Evolutionary conservation across 2,797 vertebrate species (phyloP).

Genomic region (Craterocephalus amniculus): DNA sequence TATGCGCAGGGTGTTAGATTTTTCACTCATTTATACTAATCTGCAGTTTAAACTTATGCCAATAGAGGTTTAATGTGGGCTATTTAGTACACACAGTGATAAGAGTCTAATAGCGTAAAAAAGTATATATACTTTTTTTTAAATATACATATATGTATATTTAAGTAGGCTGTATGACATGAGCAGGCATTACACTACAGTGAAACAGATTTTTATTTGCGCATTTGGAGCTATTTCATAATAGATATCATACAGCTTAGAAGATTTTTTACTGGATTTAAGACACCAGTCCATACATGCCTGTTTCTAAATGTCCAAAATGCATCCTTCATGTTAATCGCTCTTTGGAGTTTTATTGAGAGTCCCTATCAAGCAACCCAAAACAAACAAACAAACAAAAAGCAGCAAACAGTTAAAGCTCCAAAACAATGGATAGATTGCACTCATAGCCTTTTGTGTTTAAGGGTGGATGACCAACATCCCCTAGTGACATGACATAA

Average conservation of each 20-base stretch:
- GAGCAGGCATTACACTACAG: not conserved
- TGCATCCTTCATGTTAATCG: not conserved
- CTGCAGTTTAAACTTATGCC: not conserved
- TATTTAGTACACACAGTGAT: not conserved
- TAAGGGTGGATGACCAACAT: too few species aligned
- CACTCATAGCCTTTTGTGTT: too few species aligned
- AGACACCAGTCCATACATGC: not conserved
- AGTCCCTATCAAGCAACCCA: not conserved
- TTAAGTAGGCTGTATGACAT: not conserved
- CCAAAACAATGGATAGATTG: too few species aligned
- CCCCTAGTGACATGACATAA: too few species aligned
- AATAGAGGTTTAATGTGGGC: not conserved
- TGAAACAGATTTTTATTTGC: not conserved
- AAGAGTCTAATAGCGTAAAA: not conserved
- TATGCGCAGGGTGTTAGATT: not conserved
- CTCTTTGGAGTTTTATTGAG: not conserved
- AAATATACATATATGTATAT: too few species aligned
- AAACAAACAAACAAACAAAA: not conserved
- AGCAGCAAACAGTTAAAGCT: too few species aligned
- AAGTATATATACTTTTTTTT: too few species aligned
- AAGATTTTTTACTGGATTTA: not conserved
- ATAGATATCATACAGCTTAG: not conserved
- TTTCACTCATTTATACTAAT: not conserved
- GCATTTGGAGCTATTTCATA: not conserved
- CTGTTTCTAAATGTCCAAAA: not conserved